Evolutionary conservation across 2,888 invertebrate genomes (phyloP).

Genomic region (Ferdinandea cuprea): DNA sequence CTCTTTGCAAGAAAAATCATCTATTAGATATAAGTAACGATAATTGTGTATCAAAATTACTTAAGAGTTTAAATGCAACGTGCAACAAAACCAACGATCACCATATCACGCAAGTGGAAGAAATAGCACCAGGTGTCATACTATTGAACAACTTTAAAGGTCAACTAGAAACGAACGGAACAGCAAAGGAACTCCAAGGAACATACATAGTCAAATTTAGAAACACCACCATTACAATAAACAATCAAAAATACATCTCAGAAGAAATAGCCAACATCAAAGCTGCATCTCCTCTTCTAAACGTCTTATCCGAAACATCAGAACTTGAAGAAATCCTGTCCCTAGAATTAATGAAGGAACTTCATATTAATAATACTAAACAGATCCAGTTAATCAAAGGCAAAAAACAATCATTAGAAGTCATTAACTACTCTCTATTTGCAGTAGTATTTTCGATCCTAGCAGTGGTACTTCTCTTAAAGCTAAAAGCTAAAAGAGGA

Average conservation of each 20-base stretch:
- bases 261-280: conserved; percentile 5
- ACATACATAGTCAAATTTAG: conserved; percentile 3
- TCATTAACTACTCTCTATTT: conserved; percentile 1
- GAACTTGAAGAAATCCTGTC: conserved; percentile 31
- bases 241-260: conserved; percentile 17
- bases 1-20: too few species aligned
- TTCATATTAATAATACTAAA: conserved; percentile 16
- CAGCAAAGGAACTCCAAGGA: neutral
- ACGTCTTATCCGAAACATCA: conserved; percentile 1
- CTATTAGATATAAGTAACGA: too few species aligned
- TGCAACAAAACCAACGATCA: too few species aligned
- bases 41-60: too few species aligned
- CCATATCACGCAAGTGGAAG: conserved; percentile 16
- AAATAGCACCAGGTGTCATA: conserved; percentile 1
- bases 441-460: conserved; percentile 1
- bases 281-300: conserved; percentile 3
- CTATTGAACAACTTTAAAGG: neutral
- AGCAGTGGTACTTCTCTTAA: neutral
- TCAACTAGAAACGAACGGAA: neutral
- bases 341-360: conserved; percentile 17
- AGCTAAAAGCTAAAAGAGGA: conserved; percentile 5
- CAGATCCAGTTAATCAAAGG: conserved; percentile 4
- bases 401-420: neutral
- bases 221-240: conserved; percentile 10
- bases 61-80: too few species aligned